Evolutionary conservation across 92 coral and sea anemone species (phyloP).

Genomic region (Umimayanthus chanpuru): DNA sequence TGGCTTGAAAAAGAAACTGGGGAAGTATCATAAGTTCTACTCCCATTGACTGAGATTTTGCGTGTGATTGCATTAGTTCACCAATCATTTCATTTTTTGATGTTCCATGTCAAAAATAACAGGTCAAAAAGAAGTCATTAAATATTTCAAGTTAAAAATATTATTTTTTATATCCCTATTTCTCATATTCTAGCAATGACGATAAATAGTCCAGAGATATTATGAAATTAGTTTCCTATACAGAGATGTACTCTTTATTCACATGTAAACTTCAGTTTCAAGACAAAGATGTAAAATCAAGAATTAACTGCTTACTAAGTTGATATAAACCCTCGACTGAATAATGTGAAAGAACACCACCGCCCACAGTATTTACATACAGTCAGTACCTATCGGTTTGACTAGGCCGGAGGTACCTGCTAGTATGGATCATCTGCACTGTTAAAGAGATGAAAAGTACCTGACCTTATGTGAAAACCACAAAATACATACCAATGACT

Average conservation of each 20-base stretch:
- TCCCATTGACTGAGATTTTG: slow-evolving; percentile 15
- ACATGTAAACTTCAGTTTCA: slow-evolving; percentile 2
- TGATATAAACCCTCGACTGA: neutral
- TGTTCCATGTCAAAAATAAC: neutral
- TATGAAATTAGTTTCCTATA: slow-evolving; percentile 5
- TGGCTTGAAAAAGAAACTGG: slow-evolving; percentile 7
- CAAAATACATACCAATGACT: slow-evolving; percentile 12
- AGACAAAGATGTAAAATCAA: neutral
- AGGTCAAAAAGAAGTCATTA: neutral
- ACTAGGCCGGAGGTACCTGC: slow-evolving; percentile 26
- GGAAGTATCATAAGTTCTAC: slow-evolving; percentile 20
- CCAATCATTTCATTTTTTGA: neutral
- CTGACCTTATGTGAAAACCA: slow-evolving; percentile 17
- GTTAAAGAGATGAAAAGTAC: slow-evolving; percentile 3
- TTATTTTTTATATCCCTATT: neutral
- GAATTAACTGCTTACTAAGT: neutral
- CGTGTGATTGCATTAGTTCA: slow-evolving; percentile 12
- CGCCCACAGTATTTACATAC: slow-evolving; percentile 1
- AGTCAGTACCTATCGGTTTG: slow-evolving; percentile 21
- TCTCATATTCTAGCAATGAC: slow-evolving; percentile 18
- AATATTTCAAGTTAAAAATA: slow-evolving; percentile 4
- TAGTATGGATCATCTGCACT: slow-evolving; percentile 11
- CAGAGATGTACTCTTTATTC: neutral
- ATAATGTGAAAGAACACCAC: neutral
- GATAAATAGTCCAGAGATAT: slow-evolving; percentile 17